Evolutionary conservation across 2,113 vertebrate genomes (phyloP).

Genomic region (Turnix velox): DNA sequence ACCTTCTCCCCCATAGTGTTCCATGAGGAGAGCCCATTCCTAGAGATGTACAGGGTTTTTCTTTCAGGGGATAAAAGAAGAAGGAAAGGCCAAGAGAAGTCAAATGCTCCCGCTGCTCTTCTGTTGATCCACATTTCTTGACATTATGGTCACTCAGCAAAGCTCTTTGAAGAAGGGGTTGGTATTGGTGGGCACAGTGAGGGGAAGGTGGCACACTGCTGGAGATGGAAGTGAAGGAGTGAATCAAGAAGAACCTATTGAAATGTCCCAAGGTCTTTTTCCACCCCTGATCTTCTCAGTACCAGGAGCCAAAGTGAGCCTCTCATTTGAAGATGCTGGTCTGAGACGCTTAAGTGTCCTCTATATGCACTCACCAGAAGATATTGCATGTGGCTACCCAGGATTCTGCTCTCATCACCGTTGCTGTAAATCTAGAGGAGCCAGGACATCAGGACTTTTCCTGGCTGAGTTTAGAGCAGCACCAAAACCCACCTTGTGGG

Average conservation of each 20-base stretch:
- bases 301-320: neutral
- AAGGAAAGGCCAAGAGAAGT: neutral
- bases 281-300: neutral
- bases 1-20: rapidly evolving
- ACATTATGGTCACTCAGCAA: neutral
- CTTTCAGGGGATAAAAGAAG: neutral
- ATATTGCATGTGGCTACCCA: rapidly evolving
- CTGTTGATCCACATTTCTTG: rapidly evolving
- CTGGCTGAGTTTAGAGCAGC: neutral
- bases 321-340: neutral
- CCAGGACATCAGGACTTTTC: rapidly evolving
- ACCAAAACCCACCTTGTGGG: too few relatives aligned
- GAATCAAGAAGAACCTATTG: neutral
- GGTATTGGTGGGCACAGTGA: neutral
- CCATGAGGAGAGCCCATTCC: neutral
- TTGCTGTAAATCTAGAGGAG: neutral
- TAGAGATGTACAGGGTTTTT: neutral
- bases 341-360: neutral
- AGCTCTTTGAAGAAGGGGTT: neutral
- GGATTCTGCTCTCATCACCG: neutral
- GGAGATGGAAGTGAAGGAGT: neutral
- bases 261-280: neutral
- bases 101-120: neutral
- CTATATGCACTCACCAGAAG: neutral
- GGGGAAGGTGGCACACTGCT: neutral